Conservation (phyloP, 2,797 vertebrate genomes). For the Vespertilio murinus region DNA sequence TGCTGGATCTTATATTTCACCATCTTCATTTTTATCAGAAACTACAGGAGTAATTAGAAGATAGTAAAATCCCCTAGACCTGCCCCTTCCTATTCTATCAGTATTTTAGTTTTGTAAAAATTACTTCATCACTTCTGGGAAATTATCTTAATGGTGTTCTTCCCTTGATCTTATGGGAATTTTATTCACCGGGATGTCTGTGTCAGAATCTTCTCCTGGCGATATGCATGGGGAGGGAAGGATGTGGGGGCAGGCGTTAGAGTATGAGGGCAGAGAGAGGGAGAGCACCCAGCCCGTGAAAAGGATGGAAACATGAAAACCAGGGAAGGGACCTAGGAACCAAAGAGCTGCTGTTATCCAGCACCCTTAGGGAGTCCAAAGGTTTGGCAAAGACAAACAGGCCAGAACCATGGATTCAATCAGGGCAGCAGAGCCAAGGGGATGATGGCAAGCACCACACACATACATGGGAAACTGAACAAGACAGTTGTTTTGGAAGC, state of each 20-base stretch:
- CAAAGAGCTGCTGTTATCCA: neutral
- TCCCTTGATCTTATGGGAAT: neutral
- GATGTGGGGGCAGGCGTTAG: rapidly evolving
- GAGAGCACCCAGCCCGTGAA: rapidly evolving
- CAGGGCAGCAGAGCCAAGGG: neutral
- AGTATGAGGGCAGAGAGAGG: neutral
- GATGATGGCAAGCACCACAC: neutral
- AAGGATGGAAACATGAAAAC: neutral
- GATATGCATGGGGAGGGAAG: neutral
- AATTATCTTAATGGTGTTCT: conserved; percentile 19
- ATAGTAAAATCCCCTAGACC: neutral
- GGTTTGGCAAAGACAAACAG: neutral
- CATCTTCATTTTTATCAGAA: neutral
- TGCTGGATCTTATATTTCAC: neutral
- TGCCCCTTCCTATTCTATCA: neutral
- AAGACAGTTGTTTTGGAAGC: neutral
- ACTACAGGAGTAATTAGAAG: conserved; percentile 2
- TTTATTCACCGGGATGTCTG: neutral
- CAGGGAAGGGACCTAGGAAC: neutral
- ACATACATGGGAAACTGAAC: neutral
- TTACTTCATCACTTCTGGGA: conserved; percentile 20
- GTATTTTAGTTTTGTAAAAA: conserved; percentile 47
- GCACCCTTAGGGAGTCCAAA: neutral
- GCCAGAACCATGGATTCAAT: neutral
- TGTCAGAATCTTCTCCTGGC: neutral